These are phyloP conservation scores for Sphaerodactylus townsendi DNA, from an alignment of 2,113 vertebrate genomes.

Conservation along the genomic window DNA sequence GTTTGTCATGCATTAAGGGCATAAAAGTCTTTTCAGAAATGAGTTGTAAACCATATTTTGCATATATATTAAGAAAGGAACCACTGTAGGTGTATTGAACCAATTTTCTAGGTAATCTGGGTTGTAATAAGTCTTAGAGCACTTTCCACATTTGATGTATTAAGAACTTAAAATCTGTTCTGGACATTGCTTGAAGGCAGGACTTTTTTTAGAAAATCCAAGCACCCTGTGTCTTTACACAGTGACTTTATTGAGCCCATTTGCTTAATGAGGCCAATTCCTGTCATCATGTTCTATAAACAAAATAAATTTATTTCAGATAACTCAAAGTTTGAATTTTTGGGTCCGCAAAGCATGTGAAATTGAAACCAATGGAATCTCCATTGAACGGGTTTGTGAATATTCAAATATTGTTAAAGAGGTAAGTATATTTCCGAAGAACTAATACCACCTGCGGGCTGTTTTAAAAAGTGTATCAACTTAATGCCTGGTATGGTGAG, in stretches of 20 bases:
- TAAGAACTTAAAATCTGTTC: background rate
- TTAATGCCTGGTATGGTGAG: background rate
- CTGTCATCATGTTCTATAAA: background rate
- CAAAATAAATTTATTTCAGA: slow-evolving; percentile 44
- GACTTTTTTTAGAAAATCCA: background rate
- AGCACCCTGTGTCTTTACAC: background rate
- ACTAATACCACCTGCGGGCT: background rate
- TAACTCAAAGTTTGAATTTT: slow-evolving; percentile 70
- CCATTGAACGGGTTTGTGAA: slow-evolving; percentile 69
- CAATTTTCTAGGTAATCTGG: background rate
- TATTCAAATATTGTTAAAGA: slow-evolving; percentile 70
- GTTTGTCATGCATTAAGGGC: background rate
- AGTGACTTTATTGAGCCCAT: background rate
- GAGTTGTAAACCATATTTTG: background rate
- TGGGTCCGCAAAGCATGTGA: slow-evolving; percentile 70
- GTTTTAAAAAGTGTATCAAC: background rate
- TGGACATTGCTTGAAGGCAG: background rate
- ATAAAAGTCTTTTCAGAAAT: background rate
- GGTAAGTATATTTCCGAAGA: slow-evolving; percentile 44
- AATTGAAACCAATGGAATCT: slow-evolving; percentile 68
- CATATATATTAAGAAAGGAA: background rate
- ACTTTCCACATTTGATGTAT: background rate
- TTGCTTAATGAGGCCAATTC: background rate
- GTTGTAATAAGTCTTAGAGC: background rate
- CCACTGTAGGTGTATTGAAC: background rate